Percentiles rank a stretch among this genome's conserved stretches.
Evolutionary conservation across 2,113 vertebrate genomes (phyloP).

Genomic region (Daphoenositta chrysoptera): DNA sequence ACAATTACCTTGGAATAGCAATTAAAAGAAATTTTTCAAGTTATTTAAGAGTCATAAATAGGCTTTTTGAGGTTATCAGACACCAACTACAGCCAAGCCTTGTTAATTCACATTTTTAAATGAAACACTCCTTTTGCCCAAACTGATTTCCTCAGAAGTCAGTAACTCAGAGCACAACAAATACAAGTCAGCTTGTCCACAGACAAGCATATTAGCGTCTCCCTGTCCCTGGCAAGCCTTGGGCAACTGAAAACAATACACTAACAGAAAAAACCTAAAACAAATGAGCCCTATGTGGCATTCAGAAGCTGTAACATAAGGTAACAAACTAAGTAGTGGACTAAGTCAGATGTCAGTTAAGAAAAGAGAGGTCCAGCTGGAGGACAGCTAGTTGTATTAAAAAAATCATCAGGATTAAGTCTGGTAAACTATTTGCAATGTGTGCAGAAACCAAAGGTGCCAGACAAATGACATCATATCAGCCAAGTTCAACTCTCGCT

Average conservation of each 20-base stretch:
- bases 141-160: background rate
- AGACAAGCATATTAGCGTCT: accelerated
- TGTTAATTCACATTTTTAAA: background rate
- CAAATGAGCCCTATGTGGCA: background rate
- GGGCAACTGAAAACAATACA: background rate
- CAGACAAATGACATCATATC: slow-evolving; percentile 26
- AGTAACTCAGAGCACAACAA: background rate
- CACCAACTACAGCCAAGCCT: background rate
- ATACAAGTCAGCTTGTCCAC: background rate
- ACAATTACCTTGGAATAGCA: background rate
- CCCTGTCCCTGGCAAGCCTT: background rate
- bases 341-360: background rate
- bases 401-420: background rate
- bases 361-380: background rate
- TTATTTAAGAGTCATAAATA: background rate
- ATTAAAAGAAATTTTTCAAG: background rate
- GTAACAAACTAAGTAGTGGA: background rate
- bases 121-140: background rate
- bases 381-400: background rate
- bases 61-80: background rate
- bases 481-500: background rate
- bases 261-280: background rate
- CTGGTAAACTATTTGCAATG: slow-evolving; percentile 5
- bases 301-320: background rate
- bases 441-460: slow-evolving; percentile 5